Base-by-base conservation (phyloP, 2,113 vertebrate species). In the Cettia cetti region DNA sequence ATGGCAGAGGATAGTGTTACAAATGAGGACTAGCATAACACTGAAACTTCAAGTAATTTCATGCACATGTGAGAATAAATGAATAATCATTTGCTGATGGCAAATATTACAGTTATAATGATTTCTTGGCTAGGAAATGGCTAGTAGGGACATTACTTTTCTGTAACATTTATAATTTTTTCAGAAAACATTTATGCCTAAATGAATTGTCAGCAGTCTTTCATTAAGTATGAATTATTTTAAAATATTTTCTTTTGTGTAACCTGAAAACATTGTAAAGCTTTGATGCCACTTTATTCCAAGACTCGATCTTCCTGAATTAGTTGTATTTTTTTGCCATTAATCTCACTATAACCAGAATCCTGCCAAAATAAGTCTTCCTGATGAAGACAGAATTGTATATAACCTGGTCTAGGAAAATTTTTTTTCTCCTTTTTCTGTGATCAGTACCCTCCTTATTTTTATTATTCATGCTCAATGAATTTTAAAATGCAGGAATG, bases 171-270 rank as follows among this genome's bases (percentile, higher is more conserved):
- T 47, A 13, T 50, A 45, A 54, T 71, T 71, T 66, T 19, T 79
- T 76, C 0, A 20, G 50, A 61, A 40, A 15, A 3, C 0, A 0
- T 17, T 49, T 70, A 44, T 76, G 30, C 26, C 17, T 76, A 76
- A 59, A 80, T 54, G 11, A 50, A 45, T 72, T 93, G 4, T 33
- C 52, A 69, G 2, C 9, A 65, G 9, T 44, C 54, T 77, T 89
- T 52, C 20, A 72, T 39, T 54, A 86, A 40, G 30, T 65, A 78
- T 42, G 3, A 70, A 64, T 47, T 59, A 31, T 59, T 83, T 72
- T 37, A 10, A 66, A 57, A 17, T 50, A 23, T 28, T 72, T 86
- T 68, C 2, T 50, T 31, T 19, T 54, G 3, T 3, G 1, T 31
- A 42, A 30, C 17, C 47, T 71, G 39, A 69, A 50, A 77, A 31